Evolutionary conservation across 2,797 vertebrate genomes (phyloP).

Genomic region (Meriones psammophilus): DNA sequence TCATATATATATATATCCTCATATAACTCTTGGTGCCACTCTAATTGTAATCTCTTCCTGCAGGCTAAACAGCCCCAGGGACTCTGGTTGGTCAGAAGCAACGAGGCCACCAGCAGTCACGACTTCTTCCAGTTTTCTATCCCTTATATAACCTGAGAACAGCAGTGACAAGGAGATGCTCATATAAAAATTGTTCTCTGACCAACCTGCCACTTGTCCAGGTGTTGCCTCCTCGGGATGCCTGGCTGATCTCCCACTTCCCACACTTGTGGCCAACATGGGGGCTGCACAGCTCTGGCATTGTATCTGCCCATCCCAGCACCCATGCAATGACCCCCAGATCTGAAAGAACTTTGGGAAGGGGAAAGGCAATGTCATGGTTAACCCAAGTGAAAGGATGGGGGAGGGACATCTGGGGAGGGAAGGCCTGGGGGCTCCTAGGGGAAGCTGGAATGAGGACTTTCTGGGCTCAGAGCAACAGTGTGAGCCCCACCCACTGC

Average conservation of each 20-base stretch:
- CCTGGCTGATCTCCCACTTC: background rate
- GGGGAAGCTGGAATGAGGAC: background rate
- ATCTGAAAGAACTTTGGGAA: background rate
- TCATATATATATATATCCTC: background rate
- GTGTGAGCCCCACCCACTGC: background rate
- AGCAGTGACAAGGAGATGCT: background rate
- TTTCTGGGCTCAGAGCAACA: background rate
- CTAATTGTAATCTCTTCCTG: background rate
- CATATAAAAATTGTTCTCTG: background rate
- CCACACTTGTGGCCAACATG: background rate
- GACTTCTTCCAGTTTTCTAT: background rate
- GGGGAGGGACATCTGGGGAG: no score
- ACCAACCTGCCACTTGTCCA: background rate
- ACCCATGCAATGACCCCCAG: background rate
- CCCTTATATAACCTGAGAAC: background rate
- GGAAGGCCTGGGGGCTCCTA: no score
- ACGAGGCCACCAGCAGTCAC: background rate
- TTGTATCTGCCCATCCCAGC: background rate
- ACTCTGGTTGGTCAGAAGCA: background rate
- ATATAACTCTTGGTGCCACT: background rate
- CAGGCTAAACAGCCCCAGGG: background rate
- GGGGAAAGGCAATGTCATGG: fast-evolving
- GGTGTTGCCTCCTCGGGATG: background rate
- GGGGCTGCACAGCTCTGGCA: no score
- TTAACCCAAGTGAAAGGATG: background rate